phyloP scores from a whole-genome alignment of 2,113 vertebrate species.

The Corydoras maculifer region DNA sequence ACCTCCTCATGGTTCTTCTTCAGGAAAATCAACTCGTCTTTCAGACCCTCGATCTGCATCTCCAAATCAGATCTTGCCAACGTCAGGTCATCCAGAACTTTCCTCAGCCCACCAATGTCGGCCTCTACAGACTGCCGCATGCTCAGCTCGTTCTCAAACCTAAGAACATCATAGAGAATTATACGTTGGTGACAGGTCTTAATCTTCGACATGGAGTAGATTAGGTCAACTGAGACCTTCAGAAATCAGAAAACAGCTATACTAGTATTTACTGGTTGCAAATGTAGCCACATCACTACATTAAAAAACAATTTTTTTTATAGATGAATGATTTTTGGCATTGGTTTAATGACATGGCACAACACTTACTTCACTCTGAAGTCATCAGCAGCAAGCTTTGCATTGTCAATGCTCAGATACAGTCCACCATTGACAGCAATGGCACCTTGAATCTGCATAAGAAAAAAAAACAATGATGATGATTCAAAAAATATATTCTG shows the following conservation, averaged over 20 bases:
- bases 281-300: too few species aligned
- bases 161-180: slow-evolving; percentile 35
- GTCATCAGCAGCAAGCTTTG: slow-evolving; percentile 71
- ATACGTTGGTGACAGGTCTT: too few species aligned
- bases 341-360: not conserved
- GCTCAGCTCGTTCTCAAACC: slow-evolving; percentile 65
- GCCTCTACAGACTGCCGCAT: slow-evolving; percentile 72
- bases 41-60: slow-evolving; percentile 65
- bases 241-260: too few species aligned
- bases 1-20: slow-evolving; percentile 74
- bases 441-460: slow-evolving; percentile 55
- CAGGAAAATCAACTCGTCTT: slow-evolving; percentile 69
- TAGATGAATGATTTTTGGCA: not conserved
- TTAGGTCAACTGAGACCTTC: too few species aligned
- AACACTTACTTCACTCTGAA: slow-evolving; percentile 70
- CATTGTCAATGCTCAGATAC: slow-evolving; percentile 63
- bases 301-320: too few species aligned
- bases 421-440: slow-evolving; percentile 56
- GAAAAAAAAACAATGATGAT: not conserved
- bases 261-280: too few species aligned
- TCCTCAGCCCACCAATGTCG: slow-evolving; percentile 67
- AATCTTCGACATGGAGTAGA: too few species aligned
- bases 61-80: slow-evolving; percentile 61
- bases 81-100: slow-evolving; percentile 65
- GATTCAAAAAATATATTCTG: not conserved